A percentile compares a stretch with the other conserved stretches of the same genome.
Evolutionary conservation across 2,888 invertebrate species (phyloP).

Genomic region (Malthinus seriepunctatus): DNA sequence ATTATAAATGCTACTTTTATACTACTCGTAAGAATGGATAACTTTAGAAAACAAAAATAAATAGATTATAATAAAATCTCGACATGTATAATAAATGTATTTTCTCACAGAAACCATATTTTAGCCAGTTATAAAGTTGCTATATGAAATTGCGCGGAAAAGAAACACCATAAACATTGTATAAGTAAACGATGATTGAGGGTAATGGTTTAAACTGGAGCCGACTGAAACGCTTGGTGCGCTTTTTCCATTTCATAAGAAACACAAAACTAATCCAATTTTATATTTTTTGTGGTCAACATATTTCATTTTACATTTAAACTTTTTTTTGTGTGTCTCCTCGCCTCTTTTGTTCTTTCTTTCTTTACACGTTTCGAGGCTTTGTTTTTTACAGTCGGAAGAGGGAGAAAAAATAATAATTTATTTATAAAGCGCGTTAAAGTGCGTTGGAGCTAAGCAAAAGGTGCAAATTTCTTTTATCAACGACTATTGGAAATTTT

Average conservation of each 20-base stretch:
- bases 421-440: no score
- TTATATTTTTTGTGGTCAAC: conserved; percentile 33
- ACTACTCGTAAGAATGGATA: no score
- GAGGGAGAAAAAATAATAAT: no score
- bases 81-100: conserved; percentile 16
- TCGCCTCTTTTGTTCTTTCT: background rate
- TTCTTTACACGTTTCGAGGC: background rate
- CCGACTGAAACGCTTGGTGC: conserved; percentile 37
- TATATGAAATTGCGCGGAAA: conserved; percentile 51
- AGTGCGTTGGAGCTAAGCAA: no score
- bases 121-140: conserved; percentile 51
- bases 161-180: conserved; percentile 48
- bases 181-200: conserved; percentile 50
- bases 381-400: no score
- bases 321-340: conserved; percentile 2
- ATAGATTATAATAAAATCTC: no score
- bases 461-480: no score
- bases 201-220: conserved; percentile 47
- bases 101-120: conserved; percentile 48
- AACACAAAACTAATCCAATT: conserved; percentile 46
- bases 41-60: no score
- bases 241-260: conserved; percentile 35
- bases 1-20: no score
- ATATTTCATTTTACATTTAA: conserved; percentile 13
- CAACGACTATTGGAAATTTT: no score